Evolutionary conservation across 2,113 vertebrate genomes (phyloP), one percentile per base, ranked within the genome.

Genomic region (Coracopsis vasa): DNA sequence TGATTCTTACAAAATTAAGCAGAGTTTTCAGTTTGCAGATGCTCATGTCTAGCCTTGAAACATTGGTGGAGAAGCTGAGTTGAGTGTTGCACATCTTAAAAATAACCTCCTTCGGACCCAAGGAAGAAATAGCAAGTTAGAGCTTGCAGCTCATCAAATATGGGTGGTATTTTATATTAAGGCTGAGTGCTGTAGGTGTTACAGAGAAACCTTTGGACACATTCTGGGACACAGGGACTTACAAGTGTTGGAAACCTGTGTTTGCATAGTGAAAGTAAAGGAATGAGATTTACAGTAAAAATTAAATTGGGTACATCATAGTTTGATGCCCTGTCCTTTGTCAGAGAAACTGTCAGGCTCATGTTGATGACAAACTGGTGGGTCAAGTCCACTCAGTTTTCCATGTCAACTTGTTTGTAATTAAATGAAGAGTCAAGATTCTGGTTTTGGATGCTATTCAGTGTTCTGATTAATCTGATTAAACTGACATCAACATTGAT

Each of bases 391-490:
- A 47, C 50, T 67, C 33, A 48, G 54, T 80, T 93, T 51, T 91
- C 29, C 11, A 10, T 88, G 51, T 17, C 69, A 90, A 50, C 65
- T 92, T 80, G 45, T 88, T 88, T 86, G 54, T 80, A 80, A 88
- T 89, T 91, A 81, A 95, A 67, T 29, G 31, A 66, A 90, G 85
- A 90, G 56, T 28, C 27, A 69, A 87, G 67, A 66, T 86, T 64
- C 35, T 92, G 4, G 10, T 86, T 94, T 85, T 91, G 77, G 86
- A 85, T 94, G 48, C 72, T 72, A 29, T 72, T 94, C 83, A 75
- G 37, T 91, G 81, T 96, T 95, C 77, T 48, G n/a, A 39, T 73
- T 88, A 91, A 77, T 67, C 41, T 80, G 65, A 87, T 95, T 90
- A 90, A 92, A 78, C 37, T 67, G 65, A 42, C 28, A 31, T 77